Evolutionary conservation across 2,113 vertebrate genomes (phyloP), one percentile per base, ranked within the genome.

Genomic region (Tragelaphus strepsiceros): DNA sequence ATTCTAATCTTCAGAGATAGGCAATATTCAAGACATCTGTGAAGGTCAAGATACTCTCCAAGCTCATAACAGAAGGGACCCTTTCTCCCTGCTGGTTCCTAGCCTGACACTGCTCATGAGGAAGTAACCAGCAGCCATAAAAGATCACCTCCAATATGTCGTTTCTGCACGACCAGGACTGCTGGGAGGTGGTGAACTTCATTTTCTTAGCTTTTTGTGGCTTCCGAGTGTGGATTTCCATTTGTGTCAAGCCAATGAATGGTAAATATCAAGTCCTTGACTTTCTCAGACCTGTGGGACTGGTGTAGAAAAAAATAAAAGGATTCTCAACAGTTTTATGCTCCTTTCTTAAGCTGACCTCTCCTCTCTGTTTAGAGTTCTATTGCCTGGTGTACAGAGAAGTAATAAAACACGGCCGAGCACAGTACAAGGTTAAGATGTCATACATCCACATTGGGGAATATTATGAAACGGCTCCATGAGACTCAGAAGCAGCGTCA

Each of bases 251-350:
- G 97, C 91, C 97, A 97, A 96, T 97, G 96, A 98, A 98, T 98
- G 95, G 97, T 97, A 98, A 98, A 98, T 99, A 98, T 98, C 98
- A 98, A 98, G 77, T 71, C 77, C 91, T 97, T 98, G 98, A 81
- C 86, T 98, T 96, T 94, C 97, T 97, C 94, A 98, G 97, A 97
- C 83, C 95, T 97, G 64, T 86, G 97, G 89, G 91, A 97, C 96
- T 77, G 0, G 53, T 97, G 32, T 93, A 96, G 53, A 95, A 96
- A 87, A 74, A 97, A 98, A 98, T 94, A 91, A 98, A 98, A 98
- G 91, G 53, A 17, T 81, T 91, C 71, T 85, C 3, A 94, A 89
- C 92, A 90, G 35, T 96, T 83, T 85, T 78, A 93, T 97, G 94
- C 74, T 95, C 30, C 81, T 98, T 98, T 98, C 97, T 95, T 97